A percentile compares a stretch with the other conserved stretches of the same genome.
Evolutionary conservation across 2,888 invertebrate species (phyloP).

Genomic region (Euzetes globulus): DNA sequence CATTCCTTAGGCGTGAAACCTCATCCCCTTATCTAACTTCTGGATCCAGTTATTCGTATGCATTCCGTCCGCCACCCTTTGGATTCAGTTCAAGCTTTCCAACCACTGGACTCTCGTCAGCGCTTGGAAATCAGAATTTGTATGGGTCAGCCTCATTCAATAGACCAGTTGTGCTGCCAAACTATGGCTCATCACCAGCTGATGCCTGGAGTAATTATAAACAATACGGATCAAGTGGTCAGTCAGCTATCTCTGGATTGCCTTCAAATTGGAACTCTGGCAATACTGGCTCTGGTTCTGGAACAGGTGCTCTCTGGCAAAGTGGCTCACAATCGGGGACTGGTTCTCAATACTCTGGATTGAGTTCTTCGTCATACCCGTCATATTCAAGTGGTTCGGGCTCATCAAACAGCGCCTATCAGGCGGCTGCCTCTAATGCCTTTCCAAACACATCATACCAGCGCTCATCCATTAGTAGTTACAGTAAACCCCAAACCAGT

Average conservation of each 20-base stretch:
- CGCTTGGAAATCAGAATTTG: not conserved
- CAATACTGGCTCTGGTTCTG: not conserved
- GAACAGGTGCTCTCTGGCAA: not conserved
- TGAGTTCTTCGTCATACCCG: constrained; percentile 9
- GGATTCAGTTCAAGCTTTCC: constrained; percentile 15
- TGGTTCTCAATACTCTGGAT: constrained; percentile 13
- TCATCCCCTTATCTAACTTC: constrained; percentile 27
- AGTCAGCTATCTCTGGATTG: not conserved
- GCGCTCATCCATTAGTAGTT: not conserved
- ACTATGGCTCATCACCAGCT: not conserved
- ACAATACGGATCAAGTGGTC: constrained; percentile 9
- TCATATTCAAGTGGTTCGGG: constrained; percentile 16
- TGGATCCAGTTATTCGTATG: constrained; percentile 35
- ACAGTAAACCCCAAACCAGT: constrained; percentile 5
- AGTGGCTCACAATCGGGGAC: not conserved
- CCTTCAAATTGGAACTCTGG: not conserved
- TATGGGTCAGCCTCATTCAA: constrained; percentile 30
- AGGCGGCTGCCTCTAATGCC: constrained; percentile 14
- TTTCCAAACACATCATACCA: not conserved
- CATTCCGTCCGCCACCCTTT: constrained; percentile 34
- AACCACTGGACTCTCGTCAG: constrained; percentile 1
- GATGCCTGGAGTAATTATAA: constrained; percentile 30
- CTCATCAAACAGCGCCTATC: constrained; percentile 13
- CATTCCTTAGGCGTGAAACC: constrained; percentile 31
- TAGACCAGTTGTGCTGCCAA: constrained; percentile 34